These are phyloP conservation scores for Coenobita brevimanus DNA, from an alignment of 1,140 invertebrate species.

Conservation along the genomic window DNA sequence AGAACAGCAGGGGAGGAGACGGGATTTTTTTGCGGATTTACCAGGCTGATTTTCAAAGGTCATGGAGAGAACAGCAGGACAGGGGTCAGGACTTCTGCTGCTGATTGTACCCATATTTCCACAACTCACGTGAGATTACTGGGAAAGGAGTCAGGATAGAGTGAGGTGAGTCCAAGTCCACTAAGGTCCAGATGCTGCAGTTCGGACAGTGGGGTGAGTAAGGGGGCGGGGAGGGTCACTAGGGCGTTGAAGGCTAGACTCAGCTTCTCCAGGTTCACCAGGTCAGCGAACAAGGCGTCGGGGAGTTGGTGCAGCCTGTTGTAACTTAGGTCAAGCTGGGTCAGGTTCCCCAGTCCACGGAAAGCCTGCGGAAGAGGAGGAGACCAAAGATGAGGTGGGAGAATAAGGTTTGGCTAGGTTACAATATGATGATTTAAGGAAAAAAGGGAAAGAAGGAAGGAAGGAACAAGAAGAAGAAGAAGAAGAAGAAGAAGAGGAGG, in stretches of 20 bases:
- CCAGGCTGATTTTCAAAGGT: too few species aligned
- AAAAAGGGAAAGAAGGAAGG: too few species aligned
- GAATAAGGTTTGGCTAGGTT: too few species aligned
- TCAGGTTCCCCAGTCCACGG: slow-evolving; percentile 14
- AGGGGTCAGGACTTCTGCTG: neutral
- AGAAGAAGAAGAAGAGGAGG: too few species aligned
- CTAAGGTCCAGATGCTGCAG: slow-evolving; percentile 17
- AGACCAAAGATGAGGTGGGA: too few species aligned
- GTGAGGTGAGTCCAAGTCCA: neutral
- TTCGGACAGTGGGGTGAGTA: neutral
- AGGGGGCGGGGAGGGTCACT: neutral
- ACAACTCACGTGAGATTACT: slow-evolving; percentile 25
- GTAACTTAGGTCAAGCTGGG: slow-evolving; percentile 49
- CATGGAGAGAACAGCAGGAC: too few species aligned
- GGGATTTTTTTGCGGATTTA: neutral
- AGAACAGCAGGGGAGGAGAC: too few species aligned
- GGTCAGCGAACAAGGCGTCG: neutral
- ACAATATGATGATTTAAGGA: too few species aligned
- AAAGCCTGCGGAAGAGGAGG: slow-evolving; percentile 36
- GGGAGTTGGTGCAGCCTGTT: slow-evolving; percentile 8
- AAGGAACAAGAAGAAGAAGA: too few species aligned
- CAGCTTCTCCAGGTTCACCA: slow-evolving; percentile 1
- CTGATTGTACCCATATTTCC: too few species aligned
- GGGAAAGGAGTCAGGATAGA: neutral
- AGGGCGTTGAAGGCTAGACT: slow-evolving; percentile 17